Evolutionary conservation across 2,113 vertebrate genomes (phyloP).

Genomic region (Picathartes gymnocephalus): DNA sequence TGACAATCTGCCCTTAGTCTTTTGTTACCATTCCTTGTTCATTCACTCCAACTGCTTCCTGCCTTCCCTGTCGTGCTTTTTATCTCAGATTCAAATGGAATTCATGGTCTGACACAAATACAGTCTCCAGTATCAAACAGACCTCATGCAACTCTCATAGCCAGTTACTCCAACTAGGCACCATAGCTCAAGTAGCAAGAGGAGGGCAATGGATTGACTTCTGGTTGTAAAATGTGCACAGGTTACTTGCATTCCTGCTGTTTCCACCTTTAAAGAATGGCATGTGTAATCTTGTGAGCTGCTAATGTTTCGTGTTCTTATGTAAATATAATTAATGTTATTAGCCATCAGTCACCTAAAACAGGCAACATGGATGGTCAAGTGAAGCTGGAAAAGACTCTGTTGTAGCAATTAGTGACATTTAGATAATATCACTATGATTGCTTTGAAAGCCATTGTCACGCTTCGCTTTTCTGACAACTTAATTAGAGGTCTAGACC

Average conservation of each 20-base stretch:
- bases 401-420: background rate
- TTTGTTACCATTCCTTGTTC: constrained; percentile 1
- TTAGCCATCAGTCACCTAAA: background rate
- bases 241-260: background rate
- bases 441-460: background rate
- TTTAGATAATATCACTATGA: background rate
- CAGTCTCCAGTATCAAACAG: background rate
- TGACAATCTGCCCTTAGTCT: background rate
- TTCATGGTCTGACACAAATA: background rate
- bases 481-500: constrained; percentile 10
- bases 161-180: background rate
- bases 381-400: background rate
- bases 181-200: background rate
- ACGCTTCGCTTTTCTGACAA: background rate
- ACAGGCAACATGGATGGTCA: background rate
- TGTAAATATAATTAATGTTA: background rate
- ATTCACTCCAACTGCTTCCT: constrained; percentile 26
- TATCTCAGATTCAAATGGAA: background rate
- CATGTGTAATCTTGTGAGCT: background rate
- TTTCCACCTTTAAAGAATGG: background rate
- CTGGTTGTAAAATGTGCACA: background rate
- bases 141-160: background rate
- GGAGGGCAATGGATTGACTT: background rate
- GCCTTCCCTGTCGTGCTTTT: background rate
- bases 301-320: background rate